These are phyloP conservation scores for Naso thynnoides DNA, from an alignment of 2,797 vertebrate species.

Conservation along the genomic window DNA sequence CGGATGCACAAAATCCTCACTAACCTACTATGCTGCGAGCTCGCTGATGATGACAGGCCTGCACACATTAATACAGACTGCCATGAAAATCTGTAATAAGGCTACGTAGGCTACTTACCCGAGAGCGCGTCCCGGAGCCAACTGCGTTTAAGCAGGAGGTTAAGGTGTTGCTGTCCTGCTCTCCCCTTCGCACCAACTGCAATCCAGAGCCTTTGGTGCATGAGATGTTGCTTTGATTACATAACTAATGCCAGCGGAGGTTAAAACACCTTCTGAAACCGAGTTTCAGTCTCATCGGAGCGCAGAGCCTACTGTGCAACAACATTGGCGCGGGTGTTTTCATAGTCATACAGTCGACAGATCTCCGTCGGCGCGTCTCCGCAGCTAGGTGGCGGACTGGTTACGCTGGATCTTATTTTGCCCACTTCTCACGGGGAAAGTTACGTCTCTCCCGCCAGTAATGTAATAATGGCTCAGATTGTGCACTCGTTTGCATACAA, in stretches of 20 bases:
- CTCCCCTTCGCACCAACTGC: conserved; percentile 52
- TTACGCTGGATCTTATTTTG: conserved; percentile 53
- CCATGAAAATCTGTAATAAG: conserved; percentile 77
- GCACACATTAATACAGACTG: conserved; percentile 72
- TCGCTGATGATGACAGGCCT: conserved; percentile 76
- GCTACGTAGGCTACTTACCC: conserved; percentile 84
- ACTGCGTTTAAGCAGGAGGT: conserved; percentile 77
- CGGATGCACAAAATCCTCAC: conserved; percentile 64
- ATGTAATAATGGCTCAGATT: conserved; percentile 57
- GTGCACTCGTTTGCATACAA: conserved; percentile 48
- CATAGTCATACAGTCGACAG: conserved; percentile 77
- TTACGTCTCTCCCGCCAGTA: conserved; percentile 73
- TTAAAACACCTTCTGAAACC: conserved; percentile 71
- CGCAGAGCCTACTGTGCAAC: conserved; percentile 72
- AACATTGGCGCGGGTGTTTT: conserved; percentile 85
- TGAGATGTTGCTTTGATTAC: conserved; percentile 76
- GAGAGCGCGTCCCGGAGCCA: conserved; percentile 80
- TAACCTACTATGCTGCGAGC: conserved; percentile 51
- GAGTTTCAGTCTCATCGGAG: conserved; percentile 74
- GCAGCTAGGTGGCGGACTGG: conserved; percentile 82
- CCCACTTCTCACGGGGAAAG: conserved; percentile 75
- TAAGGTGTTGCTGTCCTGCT: conserved; percentile 75
- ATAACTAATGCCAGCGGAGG: conserved; percentile 70
- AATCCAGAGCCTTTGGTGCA: conserved; percentile 68
- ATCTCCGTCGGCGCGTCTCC: conserved; percentile 70